Base-by-base conservation (phyloP, 2,113 vertebrate genomes). In the Prolemur simus region DNA sequence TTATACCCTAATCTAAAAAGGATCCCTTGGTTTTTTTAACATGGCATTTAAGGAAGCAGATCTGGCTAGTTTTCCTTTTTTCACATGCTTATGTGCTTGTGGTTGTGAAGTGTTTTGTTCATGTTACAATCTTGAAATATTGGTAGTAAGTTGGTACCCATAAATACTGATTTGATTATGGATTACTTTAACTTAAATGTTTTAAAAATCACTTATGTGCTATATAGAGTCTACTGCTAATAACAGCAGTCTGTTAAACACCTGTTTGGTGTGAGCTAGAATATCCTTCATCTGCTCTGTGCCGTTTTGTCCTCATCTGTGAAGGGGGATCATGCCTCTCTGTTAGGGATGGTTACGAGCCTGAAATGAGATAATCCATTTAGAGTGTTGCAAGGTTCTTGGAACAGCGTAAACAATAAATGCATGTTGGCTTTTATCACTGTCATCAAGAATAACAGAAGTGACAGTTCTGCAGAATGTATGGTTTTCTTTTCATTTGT, bases 111-210 rank as follows among this genome's bases (percentile, higher is more conserved):
- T 42, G 18, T 86, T 89, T 91, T 64, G 18, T 68, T 86, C 7
- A 63, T 69, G 8, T 76, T 77, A 71, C 9, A 5, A 2, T 86
- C 52, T 91, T 93, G 82, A 91, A 81, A 47, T 37, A 34, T 45
- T 23, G 74, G 15, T 64, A 34, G 27, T 82, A 87, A 90, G 39
- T 90, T 66, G 52, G 29, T 85, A 49, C 23, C 58, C 29, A 23
- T 60, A 86, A 91, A 56, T 93, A 87, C 9, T 74, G n/a, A 80
- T 87, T 91, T 34, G 8, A 78, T 87, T 83, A 58, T 92, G 54
- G 91, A 89, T 82, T 37, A 3, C 23, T 82, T 86, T 94, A 34
- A 76, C 0, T 20, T 71, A 39, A 25, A 5, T 78, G 18, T 39
- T 82, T 85, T 32, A 8, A 11, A 92, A 58, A 63, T 37, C 34